Conservation (phyloP, 2,113 vertebrate genomes). For the Saccopteryx bilineata region DNA sequence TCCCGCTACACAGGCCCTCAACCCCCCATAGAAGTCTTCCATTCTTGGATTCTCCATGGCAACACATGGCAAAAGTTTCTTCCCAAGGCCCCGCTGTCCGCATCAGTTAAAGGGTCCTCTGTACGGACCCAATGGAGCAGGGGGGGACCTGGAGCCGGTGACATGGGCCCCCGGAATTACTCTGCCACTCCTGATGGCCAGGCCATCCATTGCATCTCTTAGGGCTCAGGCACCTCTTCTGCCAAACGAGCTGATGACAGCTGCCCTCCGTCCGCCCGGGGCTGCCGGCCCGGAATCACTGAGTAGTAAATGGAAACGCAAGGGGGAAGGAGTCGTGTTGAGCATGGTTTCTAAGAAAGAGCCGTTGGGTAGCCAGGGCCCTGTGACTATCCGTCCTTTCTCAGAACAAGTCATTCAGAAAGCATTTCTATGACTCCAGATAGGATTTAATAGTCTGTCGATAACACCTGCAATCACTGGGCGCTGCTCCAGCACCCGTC, state of each 20-base stretch:
- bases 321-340: background rate
- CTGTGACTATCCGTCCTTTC: background rate
- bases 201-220: background rate
- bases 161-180: background rate
- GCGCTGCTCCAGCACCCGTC: background rate
- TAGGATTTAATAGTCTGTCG: background rate
- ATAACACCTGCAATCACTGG: background rate
- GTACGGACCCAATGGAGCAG: background rate
- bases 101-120: slow-evolving; percentile 2
- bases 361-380: background rate
- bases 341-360: background rate
- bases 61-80: slow-evolving; percentile 26
- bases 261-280: no score
- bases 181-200: background rate
- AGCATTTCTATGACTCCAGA: background rate
- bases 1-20: slow-evolving; percentile 21
- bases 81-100: background rate
- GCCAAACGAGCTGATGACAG: background rate
- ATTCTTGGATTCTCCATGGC: background rate
- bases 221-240: background rate
- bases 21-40: slow-evolving; percentile 49
- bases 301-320: background rate
- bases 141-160: background rate
- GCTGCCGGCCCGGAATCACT: accelerated
- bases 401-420: background rate